Percentiles rank a stretch among this genome's conserved stretches.
phyloP scores from a whole-genome alignment of 2,113 vertebrate genomes.

The Serilophus lunatus region DNA sequence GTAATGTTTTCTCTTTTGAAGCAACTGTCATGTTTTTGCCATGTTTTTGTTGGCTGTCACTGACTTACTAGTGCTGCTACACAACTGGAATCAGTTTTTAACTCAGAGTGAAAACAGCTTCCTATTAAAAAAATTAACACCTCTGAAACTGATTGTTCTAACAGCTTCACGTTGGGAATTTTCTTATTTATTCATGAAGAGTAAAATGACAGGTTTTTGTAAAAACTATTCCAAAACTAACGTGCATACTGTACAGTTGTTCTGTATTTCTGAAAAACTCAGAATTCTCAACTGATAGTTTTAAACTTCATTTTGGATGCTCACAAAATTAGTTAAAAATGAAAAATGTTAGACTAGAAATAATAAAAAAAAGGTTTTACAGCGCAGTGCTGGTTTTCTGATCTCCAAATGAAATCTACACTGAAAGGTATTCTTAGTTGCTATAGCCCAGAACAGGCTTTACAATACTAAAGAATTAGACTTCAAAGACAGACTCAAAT shows the following conservation, averaged over 20 bases:
- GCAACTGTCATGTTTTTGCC: neutral
- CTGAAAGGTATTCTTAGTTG: neutral
- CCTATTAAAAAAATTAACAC: slow-evolving; percentile 6
- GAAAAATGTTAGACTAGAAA: neutral
- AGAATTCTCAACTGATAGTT: neutral
- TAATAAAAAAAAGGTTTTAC: neutral
- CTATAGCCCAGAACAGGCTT: neutral
- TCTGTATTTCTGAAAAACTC: neutral
- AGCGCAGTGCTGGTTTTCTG: neutral
- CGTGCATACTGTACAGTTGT: neutral
- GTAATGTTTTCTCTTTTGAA: neutral
- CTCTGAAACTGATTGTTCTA: neutral
- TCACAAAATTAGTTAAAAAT: neutral
- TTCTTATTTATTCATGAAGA: neutral
- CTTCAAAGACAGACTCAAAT: neutral
- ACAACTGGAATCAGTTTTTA: neutral
- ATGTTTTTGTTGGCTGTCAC: slow-evolving; percentile 20
- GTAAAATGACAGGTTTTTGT: neutral
- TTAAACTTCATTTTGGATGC: neutral
- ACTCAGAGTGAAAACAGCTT: neutral
- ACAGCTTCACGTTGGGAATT: neutral
- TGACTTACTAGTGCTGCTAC: neutral
- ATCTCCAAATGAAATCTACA: neutral
- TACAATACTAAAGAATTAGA: neutral
- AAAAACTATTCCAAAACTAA: neutral